phyloP scores from a whole-genome alignment of 2,797 vertebrate genomes.

The Varecia variegata region DNA sequence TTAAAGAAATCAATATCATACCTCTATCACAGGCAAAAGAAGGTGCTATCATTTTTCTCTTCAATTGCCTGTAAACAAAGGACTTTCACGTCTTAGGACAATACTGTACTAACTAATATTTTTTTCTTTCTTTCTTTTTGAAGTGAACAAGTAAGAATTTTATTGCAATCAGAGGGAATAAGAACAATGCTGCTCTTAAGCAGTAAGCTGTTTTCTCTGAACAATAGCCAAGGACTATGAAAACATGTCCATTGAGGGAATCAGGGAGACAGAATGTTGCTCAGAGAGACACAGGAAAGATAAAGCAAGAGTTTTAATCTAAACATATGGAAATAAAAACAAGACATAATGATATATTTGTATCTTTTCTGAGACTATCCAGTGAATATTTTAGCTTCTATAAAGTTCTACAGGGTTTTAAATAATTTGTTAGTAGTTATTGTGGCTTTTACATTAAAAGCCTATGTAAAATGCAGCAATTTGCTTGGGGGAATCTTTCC shows the following conservation, averaged over 20 bases:
- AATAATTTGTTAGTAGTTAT: neutral
- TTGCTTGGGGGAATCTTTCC: neutral
- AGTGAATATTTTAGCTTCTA: neutral
- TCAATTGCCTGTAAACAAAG: neutral
- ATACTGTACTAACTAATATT: neutral
- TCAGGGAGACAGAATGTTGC: neutral
- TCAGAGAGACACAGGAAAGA: neutral
- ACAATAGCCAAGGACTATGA: neutral
- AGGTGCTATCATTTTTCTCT: neutral
- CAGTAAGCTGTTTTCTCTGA: neutral
- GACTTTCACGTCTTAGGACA: neutral
- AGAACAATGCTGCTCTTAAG: neutral
- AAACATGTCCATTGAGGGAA: neutral
- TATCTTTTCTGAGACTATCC: neutral
- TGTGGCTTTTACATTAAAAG: constrained; percentile 8
- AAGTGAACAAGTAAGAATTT: neutral
- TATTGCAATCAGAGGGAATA: neutral
- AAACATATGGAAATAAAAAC: constrained; percentile 19
- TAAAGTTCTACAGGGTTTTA: neutral
- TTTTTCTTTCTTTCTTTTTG: neutral
- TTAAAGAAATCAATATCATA: neutral
- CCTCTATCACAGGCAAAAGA: neutral
- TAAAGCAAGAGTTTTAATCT: neutral
- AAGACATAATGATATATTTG: neutral
- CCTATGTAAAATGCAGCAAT: neutral